Evolutionary conservation across 2,113 vertebrate genomes (phyloP), one percentile per base, ranked within the genome.

Genomic region (Penelope pileata): DNA sequence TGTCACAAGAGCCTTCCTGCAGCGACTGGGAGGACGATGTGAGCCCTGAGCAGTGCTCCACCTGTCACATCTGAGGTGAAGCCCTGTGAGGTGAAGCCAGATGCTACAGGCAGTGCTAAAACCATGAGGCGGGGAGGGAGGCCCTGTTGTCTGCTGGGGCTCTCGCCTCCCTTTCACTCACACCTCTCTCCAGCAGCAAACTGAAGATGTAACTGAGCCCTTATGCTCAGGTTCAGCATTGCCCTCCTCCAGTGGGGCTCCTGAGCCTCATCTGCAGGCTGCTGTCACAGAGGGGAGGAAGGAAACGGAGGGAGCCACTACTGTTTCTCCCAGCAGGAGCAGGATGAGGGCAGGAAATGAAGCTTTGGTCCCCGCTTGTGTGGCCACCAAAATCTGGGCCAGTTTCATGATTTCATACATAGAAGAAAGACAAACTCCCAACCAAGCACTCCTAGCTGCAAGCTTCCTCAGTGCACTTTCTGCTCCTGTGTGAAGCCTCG

Each of bases 111-210:
- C 32, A 78, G 17, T 45, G 16, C 16, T 80, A 84, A 92, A 92
- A 14, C 3, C 23, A 12, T 48, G 60, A 78, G 62, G 47, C 30
- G 78, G 21, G 34, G 60, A 90, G 42, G 47, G 34, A 54, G 45
- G 29, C 56, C 26, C 16, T 4, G 5, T 60, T 69, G 18, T 90
- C 86, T 72, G 34, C 75, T 83, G 45, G 91, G 83, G 76, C 75
- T 94, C 79, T 67, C 59, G 58, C 68, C 77, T 72, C 90, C 40
- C 80, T 70, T 92, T 86, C 77, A 68, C 56, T 86, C 83, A 92
- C 0, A 0, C 59, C 53, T 75, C 38, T 51, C 78, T 82, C 66
- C 62, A 92, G n/a, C 29, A 40, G 32, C 34, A 89, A 86, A n/a
- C 16, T 1, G 12, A 89, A 89, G 70, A 10, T 5, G 4, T n/a